Base-by-base conservation (phyloP, 2,113 vertebrate genomes). In the Carassius gibelio region DNA sequence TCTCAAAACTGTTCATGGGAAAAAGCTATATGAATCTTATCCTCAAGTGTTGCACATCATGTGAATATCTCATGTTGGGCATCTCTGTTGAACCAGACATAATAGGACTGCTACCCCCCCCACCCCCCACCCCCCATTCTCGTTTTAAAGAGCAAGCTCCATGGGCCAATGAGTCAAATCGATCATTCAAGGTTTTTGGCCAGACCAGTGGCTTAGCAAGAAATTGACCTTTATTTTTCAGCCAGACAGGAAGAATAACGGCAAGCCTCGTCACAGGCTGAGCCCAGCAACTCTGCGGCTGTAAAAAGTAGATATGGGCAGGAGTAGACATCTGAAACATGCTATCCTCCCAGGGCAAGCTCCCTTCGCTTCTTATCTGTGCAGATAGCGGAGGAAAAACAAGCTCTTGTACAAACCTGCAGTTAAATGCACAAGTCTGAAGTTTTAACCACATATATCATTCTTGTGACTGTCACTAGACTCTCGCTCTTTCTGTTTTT, bases 121-220 rank as follows among this genome's bases (percentile, higher is more conserved):
- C 13, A 36, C 5, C 36, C 36, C 15, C 15, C 3, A 13, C 50
- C 4, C 14, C 26, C 9, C 48, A 2, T n/a, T 23, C 79, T 62
- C 42, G 17, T 83, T 69, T 83, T 75, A 13, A 83, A 59, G 75
- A 80, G 71, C 52, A 83, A 61, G 68, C 87, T 88, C 84, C 71
- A 34, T 74, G 42, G 85, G 66, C 72, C 82, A 86, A 87, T 84
- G 86, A 93, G 92, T 94, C 92, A 93, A 91, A 94, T 94, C 93
- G 93, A 93, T 94, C 92, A 93, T 92, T 92, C 91, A 90, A 88
- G 92, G 91, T 93, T 93, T 93, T 91, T 91, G 91, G 91, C 89
- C 90, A 90, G 90, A 90, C 89, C 92, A 91, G 90, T 92, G 92
- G 92, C 89, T 91, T 93, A 92, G 93, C 91, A 94, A 93, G 86